Base-by-base conservation (phyloP, 2,888 invertebrate species). In the Cephus pygmeus region DNA sequence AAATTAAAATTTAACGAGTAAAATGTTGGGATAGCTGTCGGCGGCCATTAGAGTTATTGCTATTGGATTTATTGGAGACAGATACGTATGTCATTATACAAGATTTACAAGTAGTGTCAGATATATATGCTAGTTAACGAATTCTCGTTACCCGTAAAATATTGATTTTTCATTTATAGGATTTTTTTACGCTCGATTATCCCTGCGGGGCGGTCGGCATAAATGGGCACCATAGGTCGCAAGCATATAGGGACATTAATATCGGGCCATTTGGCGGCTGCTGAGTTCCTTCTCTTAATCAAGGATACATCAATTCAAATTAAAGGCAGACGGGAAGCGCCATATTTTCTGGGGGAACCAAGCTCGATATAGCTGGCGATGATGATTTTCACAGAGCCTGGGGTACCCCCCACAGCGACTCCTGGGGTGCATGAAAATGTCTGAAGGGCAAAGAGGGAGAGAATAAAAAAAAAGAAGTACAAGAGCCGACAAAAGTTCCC, bases 301-400 rank as follows among this genome's bases (percentile, higher is more conserved):
- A 82, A 79, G 78, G 68, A 80, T 76, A 78, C 81, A 81, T 82
- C 79, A 82, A 81, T 82, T 81, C 77, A 78, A 82, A 82, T 82
- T 80, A 81, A 69, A 77, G 77, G 71, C 23, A 56, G 56, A 56
- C 56, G 78, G 78, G 69, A 78, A 76, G 78, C 78, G 33, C 69
- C 73, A 36, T 79, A 81, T 80, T 79, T 79, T 74, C 34, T 34
- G 12, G 31, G 71, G 71, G 71, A 71, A 31, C 30, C 71, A 15
- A 34, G 31, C 30, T 1, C 31, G 71, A 31, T 34, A 33, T 34
- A 31, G 71, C 71, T 11, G 30, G 71, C 31, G 31, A 34, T 31
- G 34, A 71, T 34, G 71, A 71, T 34, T 71, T 71, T 15, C 23
- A 30, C 34, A 30, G 34, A 34, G 74, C 74, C 12, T 34, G 71